Evolutionary conservation across 2,888 invertebrate species (phyloP).

Genomic region (Chymomyza caudatula): DNA sequence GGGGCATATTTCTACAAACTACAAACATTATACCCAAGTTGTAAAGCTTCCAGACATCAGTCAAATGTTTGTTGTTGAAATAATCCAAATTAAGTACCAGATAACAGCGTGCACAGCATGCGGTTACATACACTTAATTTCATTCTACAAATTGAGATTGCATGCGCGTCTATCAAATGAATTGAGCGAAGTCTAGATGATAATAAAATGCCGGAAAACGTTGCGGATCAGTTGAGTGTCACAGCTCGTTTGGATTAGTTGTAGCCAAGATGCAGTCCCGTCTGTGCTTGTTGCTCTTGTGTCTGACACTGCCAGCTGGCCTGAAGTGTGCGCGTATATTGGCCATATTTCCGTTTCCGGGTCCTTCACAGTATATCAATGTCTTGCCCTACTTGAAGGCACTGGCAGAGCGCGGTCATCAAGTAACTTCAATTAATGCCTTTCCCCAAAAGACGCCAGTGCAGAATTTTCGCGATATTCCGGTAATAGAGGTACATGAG

Average conservation of each 20-base stretch:
- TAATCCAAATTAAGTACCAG: neutral
- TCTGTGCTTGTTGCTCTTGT: slow-evolving; percentile 4
- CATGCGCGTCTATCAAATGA: slow-evolving; percentile 22
- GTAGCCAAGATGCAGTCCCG: slow-evolving; percentile 25
- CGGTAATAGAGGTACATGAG: slow-evolving; percentile 40
- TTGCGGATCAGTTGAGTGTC: slow-evolving; percentile 30
- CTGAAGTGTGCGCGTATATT: slow-evolving; percentile 55
- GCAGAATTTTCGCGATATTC: slow-evolving; percentile 68
- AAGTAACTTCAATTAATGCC: slow-evolving; percentile 73
- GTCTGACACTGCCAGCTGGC: slow-evolving; percentile 12
- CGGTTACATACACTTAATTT: neutral
- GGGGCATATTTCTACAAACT: no score
- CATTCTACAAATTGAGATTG: slow-evolving; percentile 31
- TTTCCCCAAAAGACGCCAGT: slow-evolving; percentile 68
- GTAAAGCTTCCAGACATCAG: neutral
- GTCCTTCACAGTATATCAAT: slow-evolving; percentile 73
- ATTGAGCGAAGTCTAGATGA: slow-evolving; percentile 5
- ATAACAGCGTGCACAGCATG: neutral
- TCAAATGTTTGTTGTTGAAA: neutral
- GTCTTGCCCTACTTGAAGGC: slow-evolving; percentile 66
- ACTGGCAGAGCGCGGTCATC: slow-evolving; percentile 75
- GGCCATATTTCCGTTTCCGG: slow-evolving; percentile 66
- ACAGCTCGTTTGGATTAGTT: neutral
- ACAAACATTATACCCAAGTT: neutral
- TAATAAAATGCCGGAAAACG: neutral